Base-by-base conservation (phyloP, 2,113 vertebrate genomes). In the Notechis scutatus region DNA sequence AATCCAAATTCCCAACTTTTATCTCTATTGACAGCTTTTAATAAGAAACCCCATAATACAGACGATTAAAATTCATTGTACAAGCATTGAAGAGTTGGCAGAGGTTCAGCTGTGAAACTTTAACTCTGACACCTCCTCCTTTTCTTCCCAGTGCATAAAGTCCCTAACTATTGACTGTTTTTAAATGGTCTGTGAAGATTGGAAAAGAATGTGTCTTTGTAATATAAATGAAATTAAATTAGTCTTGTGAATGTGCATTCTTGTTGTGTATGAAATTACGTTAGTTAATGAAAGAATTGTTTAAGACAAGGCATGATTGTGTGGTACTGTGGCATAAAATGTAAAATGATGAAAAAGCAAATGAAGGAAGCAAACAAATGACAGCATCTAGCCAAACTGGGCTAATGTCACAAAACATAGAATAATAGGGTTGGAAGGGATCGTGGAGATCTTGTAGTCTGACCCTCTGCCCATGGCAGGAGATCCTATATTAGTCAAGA, bases 21-120 rank as follows among this genome's bases (percentile, higher is more conserved):
- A 97, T 97, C 93, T 97, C 93, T 97, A 92, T 23, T 96, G 95
- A 96, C 95, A 97, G 95, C n/a, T 97, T 97, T 96, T 97, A 97
- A 97, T 97, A 96, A 97, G 95, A 97, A 97, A 94, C 91, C 94
- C 92, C 96, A 61, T 97, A 97, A 97, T 96, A 97, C 97, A 96
- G 92, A 96, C 89, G 56, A 97, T 96, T 96, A 97, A 97, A 97
- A 97, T 95, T 95, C 94, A 94, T 93, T 91, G 11, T 95, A 94
- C 29, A 90, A 89, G 45, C 94, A 93, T 87, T 94, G 96, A 96
- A 95, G 94, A 93, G 20, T 93, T 95, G 92, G 88, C 90, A 93
- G 57, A 50, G 92, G 94, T 95, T 96, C 89, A 96, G 88, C 95
- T 95, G 93, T 21, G 87, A 91, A 96, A 94, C 69, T 93, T 97